Conservation (phyloP, 2,797 vertebrate species). For the Garrulus glandarius region DNA sequence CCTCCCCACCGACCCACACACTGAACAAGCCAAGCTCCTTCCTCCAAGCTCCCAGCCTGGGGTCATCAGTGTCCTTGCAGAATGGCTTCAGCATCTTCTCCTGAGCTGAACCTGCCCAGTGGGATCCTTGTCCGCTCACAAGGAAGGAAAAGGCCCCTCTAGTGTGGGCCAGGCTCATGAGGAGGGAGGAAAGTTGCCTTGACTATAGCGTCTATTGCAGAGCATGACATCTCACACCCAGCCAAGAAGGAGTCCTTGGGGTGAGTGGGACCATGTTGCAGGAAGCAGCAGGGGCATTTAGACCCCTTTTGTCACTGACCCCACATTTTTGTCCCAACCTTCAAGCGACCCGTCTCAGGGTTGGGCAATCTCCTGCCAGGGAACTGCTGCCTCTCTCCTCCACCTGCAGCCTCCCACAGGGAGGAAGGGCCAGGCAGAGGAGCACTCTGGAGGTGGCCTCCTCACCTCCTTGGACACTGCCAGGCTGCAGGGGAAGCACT, state of each 20-base stretch:
- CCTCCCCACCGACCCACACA: neutral
- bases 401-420: neutral
- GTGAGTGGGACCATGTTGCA: fast-evolving
- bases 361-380: neutral
- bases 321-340: neutral
- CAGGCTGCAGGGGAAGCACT: neutral
- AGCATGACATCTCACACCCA: fast-evolving
- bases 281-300: neutral
- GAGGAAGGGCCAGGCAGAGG: neutral
- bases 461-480: neutral
- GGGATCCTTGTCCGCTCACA: neutral
- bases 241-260: neutral
- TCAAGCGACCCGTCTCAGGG: fast-evolving
- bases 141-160: neutral
- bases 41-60: neutral
- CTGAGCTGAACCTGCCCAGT: neutral
- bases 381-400: neutral
- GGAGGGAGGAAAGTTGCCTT: neutral
- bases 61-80: neutral
- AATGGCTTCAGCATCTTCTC: neutral
- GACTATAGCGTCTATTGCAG: neutral
- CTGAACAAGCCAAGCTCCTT: neutral
- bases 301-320: neutral
- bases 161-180: neutral
- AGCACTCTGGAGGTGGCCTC: neutral